Conservation (phyloP, 2,797 vertebrate genomes). For the Remorina albescens region DNA sequence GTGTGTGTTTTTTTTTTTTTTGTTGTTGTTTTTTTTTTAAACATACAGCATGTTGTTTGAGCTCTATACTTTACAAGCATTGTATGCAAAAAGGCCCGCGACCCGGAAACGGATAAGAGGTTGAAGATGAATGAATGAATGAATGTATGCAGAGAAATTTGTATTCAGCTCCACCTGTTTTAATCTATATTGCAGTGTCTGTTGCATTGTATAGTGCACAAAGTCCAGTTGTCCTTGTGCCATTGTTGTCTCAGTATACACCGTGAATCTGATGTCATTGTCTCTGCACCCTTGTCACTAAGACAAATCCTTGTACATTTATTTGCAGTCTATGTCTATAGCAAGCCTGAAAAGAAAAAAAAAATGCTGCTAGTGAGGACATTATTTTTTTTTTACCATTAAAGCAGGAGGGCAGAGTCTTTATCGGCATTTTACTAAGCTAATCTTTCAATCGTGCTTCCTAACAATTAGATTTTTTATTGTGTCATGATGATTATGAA, state of each 20-base stretch:
- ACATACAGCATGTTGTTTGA: neutral
- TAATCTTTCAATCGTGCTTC: constrained; percentile 56
- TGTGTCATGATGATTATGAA: constrained; percentile 68
- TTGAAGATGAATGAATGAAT: no score
- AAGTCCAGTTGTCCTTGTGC: constrained; percentile 40
- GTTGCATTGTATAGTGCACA: constrained; percentile 11
- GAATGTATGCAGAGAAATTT: constrained; percentile 1
- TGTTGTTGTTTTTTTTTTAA: constrained; percentile 19
- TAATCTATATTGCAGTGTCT: constrained; percentile 1
- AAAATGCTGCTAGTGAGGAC: constrained; percentile 14
- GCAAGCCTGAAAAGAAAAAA: constrained; percentile 31
- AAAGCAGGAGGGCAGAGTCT: constrained; percentile 39
- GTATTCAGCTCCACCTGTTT: neutral
- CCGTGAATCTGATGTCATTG: constrained; percentile 48
- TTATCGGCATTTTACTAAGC: constrained; percentile 49
- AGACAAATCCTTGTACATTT: constrained; percentile 58
- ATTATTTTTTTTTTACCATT: constrained; percentile 35
- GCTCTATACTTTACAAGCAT: neutral
- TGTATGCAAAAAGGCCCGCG: neutral
- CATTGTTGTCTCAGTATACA: constrained; percentile 43
- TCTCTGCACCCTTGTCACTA: constrained; percentile 54
- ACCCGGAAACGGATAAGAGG: no score
- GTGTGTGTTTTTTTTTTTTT: constrained; percentile 13
- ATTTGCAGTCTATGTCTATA: constrained; percentile 31
- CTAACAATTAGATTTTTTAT: constrained; percentile 60